Base-by-base conservation (phyloP, 2,888 invertebrate genomes). In the Conchocele bisecta region DNA sequence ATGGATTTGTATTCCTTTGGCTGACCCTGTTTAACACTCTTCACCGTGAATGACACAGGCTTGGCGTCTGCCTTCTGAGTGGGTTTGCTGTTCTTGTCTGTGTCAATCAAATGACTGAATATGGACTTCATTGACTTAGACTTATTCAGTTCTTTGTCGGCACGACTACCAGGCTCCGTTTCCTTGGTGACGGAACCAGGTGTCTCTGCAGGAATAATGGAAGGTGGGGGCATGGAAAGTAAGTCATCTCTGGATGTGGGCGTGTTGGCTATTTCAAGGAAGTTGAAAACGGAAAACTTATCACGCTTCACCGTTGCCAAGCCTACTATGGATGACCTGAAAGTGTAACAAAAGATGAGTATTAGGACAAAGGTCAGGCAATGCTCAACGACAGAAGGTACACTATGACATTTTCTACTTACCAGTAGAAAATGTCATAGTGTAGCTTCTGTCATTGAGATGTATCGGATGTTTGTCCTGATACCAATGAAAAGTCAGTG, bases 221-320 rank as follows among this genome's bases (percentile, higher is more conserved):
- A 35, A 42, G 53, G 37, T 28, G 33, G n/a, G 26, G 59, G 26
- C 33, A 59, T 24, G 59, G 59, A 22, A 22, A 33, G 44, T 37
- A n/a, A 20, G 39, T 35, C 39, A 22, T 37, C 11, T n/a, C 51
- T 31, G 35, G 33, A 33, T 2, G 51, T 31, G 15, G 57, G 58
- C 11, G 76, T 75, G 26, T 66, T 72, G 15, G 85, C 68, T 35
- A 87, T 78, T 48, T 75, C 94, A 74, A 96, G 89, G 75, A 95
- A 95, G 81, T 96, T 95, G 85, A 96, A 97, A 59, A 96, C 94
- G 0, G 95, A 94, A 90, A 94, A 94, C 79, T 93, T 94, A 0
- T 94, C 94, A 0, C 94, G 92, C 85, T 94, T 95, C 44, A 94
- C 93, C n/a, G 93, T 92, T 24, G 93, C 92, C n/a, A 91, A 53